Evolutionary conservation across 2,113 vertebrate genomes (phyloP).

Genomic region (Calypte anna): DNA sequence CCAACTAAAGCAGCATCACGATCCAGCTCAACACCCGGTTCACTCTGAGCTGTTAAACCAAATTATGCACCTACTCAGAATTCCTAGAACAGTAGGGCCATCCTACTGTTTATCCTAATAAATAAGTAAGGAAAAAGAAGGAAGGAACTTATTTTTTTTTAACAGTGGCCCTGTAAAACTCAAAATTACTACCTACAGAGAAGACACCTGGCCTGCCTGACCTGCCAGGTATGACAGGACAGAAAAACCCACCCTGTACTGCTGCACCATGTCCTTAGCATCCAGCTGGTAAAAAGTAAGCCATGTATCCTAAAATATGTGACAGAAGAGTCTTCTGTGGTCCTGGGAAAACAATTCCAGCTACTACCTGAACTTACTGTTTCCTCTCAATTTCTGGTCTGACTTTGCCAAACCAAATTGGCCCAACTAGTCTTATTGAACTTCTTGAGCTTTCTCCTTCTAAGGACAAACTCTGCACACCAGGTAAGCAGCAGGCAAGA

Average conservation of each 20-base stretch:
- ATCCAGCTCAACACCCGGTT: not conserved
- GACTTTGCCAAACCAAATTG: not conserved
- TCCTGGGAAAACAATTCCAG: not conserved
- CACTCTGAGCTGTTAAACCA: not conserved
- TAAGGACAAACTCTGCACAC: not conserved
- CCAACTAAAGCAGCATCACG: not conserved
- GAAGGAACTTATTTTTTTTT: not conserved
- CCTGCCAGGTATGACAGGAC: not conserved
- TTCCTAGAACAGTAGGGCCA: not conserved
- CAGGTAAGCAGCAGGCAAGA: not conserved
- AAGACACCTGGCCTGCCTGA: not conserved
- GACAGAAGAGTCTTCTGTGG: not conserved
- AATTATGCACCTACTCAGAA: not conserved
- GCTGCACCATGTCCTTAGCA: not conserved
- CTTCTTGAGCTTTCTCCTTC: not conserved
- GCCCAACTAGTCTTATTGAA: not conserved
- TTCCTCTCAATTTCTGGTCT: not conserved
- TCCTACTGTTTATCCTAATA: not conserved
- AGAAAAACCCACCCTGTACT: not conserved
- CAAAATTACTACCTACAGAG: not conserved
- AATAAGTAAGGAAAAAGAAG: not conserved
- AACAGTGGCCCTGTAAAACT: not conserved
- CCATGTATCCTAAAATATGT: not conserved
- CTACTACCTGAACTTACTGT: not conserved
- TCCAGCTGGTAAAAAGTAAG: not conserved